Conservation (phyloP, 1,140 invertebrate species). For the Hypothenemus hampei region DNA sequence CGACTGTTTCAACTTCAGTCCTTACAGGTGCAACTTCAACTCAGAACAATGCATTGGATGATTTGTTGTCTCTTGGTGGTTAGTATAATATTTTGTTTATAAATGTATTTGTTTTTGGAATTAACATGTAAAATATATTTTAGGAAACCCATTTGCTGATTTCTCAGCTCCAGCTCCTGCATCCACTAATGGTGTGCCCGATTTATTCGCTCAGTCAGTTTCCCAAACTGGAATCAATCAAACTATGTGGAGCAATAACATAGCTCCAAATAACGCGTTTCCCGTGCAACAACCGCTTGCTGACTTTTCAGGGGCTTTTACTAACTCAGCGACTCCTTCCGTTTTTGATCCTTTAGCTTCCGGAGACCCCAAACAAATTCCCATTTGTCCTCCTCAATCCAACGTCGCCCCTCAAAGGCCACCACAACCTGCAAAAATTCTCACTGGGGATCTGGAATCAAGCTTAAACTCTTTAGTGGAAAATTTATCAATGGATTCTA, state of each 20-base stretch:
- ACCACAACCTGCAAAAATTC: constrained; percentile 58
- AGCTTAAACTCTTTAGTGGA: constrained; percentile 85
- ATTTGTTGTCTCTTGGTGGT: constrained; percentile 72
- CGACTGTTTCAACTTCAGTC: constrained; percentile 44
- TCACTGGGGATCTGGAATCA: constrained; percentile 88
- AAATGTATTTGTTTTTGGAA: background rate
- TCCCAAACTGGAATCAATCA: background rate
- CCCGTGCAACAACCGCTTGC: constrained; percentile 25
- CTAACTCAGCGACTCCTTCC: constrained; percentile 39
- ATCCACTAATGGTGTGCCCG: constrained; percentile 36
- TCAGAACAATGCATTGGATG: constrained; percentile 74
- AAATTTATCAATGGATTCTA: constrained; percentile 86
- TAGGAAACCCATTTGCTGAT: constrained; percentile 36
- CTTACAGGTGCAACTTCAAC: constrained; percentile 35
- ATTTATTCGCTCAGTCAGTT: constrained; percentile 13
- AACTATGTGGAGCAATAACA: constrained; percentile 4
- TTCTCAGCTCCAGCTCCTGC: constrained; percentile 33
- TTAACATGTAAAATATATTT: background rate
- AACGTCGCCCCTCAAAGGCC: constrained; percentile 47
- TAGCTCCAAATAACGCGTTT: constrained; percentile 30
- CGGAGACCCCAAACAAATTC: constrained; percentile 48
- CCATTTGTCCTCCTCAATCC: constrained; percentile 46
- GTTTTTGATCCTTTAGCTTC: constrained; percentile 65
- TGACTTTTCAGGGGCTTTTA: constrained; percentile 37
- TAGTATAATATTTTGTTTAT: constrained; percentile 2